Base-by-base conservation (phyloP, 2,113 vertebrate species). In the Aldabrachelys gigantea region DNA sequence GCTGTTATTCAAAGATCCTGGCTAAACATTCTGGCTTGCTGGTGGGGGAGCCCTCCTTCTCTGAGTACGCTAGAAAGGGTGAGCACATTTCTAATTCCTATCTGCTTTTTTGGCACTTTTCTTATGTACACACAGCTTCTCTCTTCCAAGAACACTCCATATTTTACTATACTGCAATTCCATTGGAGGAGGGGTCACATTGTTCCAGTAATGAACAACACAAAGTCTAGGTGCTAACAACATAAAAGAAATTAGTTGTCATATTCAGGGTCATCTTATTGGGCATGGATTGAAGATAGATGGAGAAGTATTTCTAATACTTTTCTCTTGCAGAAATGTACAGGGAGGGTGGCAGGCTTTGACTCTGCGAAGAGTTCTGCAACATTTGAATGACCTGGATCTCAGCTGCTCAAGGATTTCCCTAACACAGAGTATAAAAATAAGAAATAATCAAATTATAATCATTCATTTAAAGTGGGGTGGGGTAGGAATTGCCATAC, bases 341-440 rank as follows among this genome's bases (percentile, higher is more conserved):
- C 19, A 81, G 27, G 19, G 87, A 92, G 87, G 82, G 10, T 1
- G 82, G 4, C 7, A 9, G 59, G 65, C 4, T 90, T 93, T 92
- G 89, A 87, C 90, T 38, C 65, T 62, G 29, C 6, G 56, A 86
- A 78, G 57, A 95, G 75, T 41, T 84, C 65, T n/a, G n/a, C 76
- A 94, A 78, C 79, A 90, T 95, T 91, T 89, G 80, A n/a, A 84
- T 56, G 27, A 92, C 93, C 35, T 83, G 19, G 31, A 92, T n/a
- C 89, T 95, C 75, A 94, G 35, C 21, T 88, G 38, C 38, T 57
- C 41, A 91, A 91, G n/a, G 57, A n/a, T 35, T 91, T 90, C 94
- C 89, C 22, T 82, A 24, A 69, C 87, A 89, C 57, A 85, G 83
- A 92, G 65, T 91, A 41, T 85, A 82, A 81, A 62, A 85, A 59